Percentiles rank a stretch among this genome's conserved stretches.
These are phyloP conservation scores for Sminthopsis crassicaudata DNA, from an alignment of 2,113 vertebrate species.

Conservation along the genomic window DNA sequence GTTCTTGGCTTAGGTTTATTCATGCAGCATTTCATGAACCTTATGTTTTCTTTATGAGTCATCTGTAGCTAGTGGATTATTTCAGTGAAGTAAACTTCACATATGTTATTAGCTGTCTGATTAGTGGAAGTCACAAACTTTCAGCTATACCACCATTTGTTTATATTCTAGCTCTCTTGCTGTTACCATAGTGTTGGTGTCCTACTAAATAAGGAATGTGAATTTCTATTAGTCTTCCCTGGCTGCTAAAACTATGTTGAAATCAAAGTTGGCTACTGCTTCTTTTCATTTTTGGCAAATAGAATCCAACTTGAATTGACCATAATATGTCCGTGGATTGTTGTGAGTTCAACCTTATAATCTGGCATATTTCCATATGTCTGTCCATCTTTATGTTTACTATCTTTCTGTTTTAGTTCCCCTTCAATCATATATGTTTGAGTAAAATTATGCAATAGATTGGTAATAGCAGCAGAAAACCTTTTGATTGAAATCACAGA, in stretches of 20 bases:
- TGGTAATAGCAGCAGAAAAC: neutral
- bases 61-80: neutral
- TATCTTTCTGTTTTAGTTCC: neutral
- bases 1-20: neutral
- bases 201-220: neutral
- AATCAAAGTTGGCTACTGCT: neutral
- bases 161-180: neutral
- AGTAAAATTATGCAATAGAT: neutral
- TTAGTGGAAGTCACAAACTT: neutral
- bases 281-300: neutral
- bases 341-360: neutral
- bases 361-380: neutral
- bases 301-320: neutral
- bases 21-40: neutral
- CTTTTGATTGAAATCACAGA: neutral
- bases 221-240: neutral
- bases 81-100: neutral
- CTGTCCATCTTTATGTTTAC: neutral
- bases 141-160: neutral
- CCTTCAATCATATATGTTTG: neutral
- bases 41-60: neutral
- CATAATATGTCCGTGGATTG: neutral
- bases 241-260: neutral
- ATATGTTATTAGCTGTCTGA: neutral
- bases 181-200: neutral